Conservation (phyloP, 2,113 vertebrate genomes). For the Cololabis saira region DNA sequence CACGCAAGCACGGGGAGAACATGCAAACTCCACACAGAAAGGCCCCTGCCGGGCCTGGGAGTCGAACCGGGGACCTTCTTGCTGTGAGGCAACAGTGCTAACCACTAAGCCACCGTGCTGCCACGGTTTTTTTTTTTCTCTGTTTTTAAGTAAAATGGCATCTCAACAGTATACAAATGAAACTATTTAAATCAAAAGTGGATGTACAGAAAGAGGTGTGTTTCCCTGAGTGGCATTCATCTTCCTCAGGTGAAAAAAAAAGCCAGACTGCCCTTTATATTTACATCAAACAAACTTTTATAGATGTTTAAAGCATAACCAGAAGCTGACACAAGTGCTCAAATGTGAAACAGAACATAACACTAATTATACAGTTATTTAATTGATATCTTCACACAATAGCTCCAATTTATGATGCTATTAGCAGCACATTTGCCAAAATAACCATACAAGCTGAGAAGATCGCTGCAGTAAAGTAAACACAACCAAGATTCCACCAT, state of each 20-base stretch:
- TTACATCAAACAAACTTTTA: constrained; percentile 21
- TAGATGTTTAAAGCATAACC: background rate
- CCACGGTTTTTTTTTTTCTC: constrained; percentile 12
- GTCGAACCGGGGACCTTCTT: no score
- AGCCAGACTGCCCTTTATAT: constrained; percentile 1
- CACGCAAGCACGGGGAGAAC: no score
- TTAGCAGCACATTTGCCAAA: no score
- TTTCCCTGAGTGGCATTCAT: constrained; percentile 16
- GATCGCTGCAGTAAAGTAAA: background rate
- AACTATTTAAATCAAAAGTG: constrained; percentile 32
- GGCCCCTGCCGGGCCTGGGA: no score
- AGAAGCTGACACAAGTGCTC: background rate
- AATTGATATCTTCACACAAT: background rate
- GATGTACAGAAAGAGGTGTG: constrained; percentile 39
- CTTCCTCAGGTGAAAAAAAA: background rate
- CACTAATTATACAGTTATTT: background rate
- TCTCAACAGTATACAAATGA: background rate
- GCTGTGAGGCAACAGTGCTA: no score
- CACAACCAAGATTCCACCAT: background rate
- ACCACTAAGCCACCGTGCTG: no score
- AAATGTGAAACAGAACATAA: background rate
- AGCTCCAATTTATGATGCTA: background rate
- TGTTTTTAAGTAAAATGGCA: constrained; percentile 23
- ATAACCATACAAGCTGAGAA: background rate
- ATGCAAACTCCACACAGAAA: no score